Percentiles rank a stretch among this genome's conserved stretches.
Evolutionary conservation across 1,140 invertebrate genomes (phyloP).

Genomic region (Delia radicum): DNA sequence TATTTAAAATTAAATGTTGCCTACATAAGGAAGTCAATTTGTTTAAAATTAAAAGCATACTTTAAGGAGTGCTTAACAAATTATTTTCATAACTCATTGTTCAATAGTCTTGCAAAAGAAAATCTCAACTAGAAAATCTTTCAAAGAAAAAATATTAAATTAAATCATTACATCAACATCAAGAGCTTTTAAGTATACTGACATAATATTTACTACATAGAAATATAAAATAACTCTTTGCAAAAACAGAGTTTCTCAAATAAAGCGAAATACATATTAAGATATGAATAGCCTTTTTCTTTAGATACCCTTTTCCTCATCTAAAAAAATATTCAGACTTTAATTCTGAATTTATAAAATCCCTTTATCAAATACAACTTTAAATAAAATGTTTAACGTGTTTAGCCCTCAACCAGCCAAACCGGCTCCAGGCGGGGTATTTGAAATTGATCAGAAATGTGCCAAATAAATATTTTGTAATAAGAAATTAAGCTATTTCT

Average conservation of each 20-base stretch:
- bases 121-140: neutral
- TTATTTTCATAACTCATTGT: neutral
- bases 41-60: neutral
- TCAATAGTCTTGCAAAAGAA: neutral
- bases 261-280: too few relatives aligned
- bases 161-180: neutral
- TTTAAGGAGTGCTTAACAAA: neutral
- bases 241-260: neutral
- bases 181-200: neutral
- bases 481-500: too few relatives aligned
- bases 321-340: too few relatives aligned
- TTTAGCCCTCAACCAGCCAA: too few relatives aligned
- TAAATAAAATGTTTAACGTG: too few relatives aligned
- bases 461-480: too few relatives aligned
- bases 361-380: too few relatives aligned
- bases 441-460: too few relatives aligned
- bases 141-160: neutral
- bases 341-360: too few relatives aligned
- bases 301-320: too few relatives aligned
- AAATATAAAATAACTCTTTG: neutral
- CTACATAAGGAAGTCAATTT: neutral
- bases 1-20: neutral
- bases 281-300: too few relatives aligned
- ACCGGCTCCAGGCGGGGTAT: too few relatives aligned
- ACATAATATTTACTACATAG: neutral